A percentile compares a stretch with the other conserved stretches of the same genome.
phyloP scores from a whole-genome alignment of 2,113 vertebrate species.

The Odobenus rosmarus region DNA sequence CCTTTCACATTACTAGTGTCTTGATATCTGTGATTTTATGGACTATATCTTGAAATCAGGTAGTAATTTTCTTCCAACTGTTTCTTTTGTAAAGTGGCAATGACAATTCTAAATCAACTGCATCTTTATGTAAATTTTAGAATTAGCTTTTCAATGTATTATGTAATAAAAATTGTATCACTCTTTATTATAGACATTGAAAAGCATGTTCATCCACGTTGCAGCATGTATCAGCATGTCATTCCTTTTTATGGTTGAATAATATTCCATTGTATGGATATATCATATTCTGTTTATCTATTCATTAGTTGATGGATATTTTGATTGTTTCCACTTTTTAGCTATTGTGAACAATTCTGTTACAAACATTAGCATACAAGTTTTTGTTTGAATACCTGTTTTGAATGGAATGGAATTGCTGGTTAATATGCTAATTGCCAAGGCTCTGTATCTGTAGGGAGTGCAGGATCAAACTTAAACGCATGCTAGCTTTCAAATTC shows the following conservation, averaged over 20 bases:
- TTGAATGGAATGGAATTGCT: neutral
- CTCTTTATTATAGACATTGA: too few relatives aligned
- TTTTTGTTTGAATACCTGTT: neutral
- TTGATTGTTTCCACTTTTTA: neutral
- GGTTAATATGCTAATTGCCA: neutral
- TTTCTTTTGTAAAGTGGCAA: slow-evolving; percentile 36
- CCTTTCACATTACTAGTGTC: neutral
- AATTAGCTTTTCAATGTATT: neutral
- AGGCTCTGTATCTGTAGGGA: neutral
- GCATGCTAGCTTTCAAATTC: neutral
- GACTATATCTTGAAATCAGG: neutral
- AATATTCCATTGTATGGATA: neutral
- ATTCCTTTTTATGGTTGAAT: neutral
- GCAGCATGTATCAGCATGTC: neutral
- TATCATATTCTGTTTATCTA: neutral
- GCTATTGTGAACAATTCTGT: neutral
- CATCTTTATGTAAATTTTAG: slow-evolving; percentile 34
- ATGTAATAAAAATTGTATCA: too few relatives aligned
- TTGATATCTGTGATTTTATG: neutral
- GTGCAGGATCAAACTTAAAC: slow-evolving; percentile 14
- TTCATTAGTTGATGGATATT: neutral
- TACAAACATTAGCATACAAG: too few relatives aligned
- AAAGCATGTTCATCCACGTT: neutral
- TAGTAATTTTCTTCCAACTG: neutral
- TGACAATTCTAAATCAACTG: neutral